A percentile compares a stretch with the other conserved stretches of the same genome.
phyloP scores from a whole-genome alignment of 1,140 invertebrate genomes.

The Portunus trituberculatus region DNA sequence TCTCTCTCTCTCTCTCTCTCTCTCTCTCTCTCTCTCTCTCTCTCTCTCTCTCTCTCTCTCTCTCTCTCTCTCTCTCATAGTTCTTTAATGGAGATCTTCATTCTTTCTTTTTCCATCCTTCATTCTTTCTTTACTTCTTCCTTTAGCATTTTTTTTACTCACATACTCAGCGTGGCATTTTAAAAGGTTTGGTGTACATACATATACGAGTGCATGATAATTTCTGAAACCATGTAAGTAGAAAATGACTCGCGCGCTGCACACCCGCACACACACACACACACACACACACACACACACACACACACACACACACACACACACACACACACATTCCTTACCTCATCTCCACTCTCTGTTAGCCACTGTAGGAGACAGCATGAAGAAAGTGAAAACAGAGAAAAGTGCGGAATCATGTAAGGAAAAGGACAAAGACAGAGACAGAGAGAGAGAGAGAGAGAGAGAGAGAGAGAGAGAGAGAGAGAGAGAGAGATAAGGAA shows the following conservation, averaged over 20 bases:
- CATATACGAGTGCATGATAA: neutral
- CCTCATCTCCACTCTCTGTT: too few species aligned
- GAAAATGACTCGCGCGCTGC: neutral
- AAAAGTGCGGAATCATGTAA: neutral
- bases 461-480: neutral
- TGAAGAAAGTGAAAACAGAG: neutral
- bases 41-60: too few species aligned
- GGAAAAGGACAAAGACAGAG: neutral
- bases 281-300: slow-evolving; percentile 5
- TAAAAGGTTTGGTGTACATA: neutral
- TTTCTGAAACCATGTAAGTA: neutral
- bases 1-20: too few species aligned
- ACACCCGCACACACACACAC: neutral
- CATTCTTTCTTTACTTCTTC: neutral
- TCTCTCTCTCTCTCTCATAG: too few species aligned
- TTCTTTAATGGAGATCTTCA: too few species aligned
- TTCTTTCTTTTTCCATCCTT: too few species aligned
- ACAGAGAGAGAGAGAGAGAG: neutral
- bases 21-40: too few species aligned
- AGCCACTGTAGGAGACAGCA: too few species aligned
- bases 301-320: slow-evolving; percentile 18
- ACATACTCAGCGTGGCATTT: neutral
- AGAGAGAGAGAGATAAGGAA: neutral
- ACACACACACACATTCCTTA: neutral
- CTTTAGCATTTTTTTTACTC: too few species aligned